Percentiles rank a stretch among this genome's conserved stretches.
These are phyloP conservation scores for Linyphia triangularis DNA, from an alignment of 2,888 invertebrate species.

Conservation along the genomic window DNA sequence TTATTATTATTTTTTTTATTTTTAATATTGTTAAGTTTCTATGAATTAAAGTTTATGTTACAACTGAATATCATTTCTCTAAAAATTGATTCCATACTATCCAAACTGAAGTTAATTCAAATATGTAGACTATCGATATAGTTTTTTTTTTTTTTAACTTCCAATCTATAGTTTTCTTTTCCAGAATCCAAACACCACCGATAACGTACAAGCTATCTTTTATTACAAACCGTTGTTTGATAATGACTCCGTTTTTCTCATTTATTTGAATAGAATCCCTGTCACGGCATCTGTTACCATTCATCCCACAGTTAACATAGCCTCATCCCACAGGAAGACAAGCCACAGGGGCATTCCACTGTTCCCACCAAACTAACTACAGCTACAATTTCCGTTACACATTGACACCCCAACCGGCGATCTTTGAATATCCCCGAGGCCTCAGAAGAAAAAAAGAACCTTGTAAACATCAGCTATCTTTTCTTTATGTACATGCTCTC, in stretches of 20 bases:
- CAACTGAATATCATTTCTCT: too few relatives aligned
- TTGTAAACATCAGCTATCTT: not conserved
- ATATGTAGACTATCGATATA: too few relatives aligned
- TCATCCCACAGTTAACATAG: not conserved
- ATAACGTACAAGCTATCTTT: not conserved
- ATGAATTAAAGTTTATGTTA: too few relatives aligned
- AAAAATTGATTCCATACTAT: too few relatives aligned
- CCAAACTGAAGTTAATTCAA: too few relatives aligned
- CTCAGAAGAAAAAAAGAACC: not conserved
- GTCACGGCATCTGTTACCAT: not conserved
- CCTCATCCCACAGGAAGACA: not conserved
- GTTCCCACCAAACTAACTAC: not conserved
- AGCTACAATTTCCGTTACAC: not conserved
- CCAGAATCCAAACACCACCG: not conserved
- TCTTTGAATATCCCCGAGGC: not conserved
- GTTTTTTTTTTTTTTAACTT: too few relatives aligned
- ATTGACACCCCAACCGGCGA: not conserved
- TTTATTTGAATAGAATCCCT: not conserved
- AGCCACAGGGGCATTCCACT: not conserved
- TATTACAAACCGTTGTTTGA: not conserved
- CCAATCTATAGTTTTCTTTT: too few relatives aligned
- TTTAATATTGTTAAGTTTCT: too few relatives aligned
- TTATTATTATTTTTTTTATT: too few relatives aligned
- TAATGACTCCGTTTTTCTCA: not conserved
- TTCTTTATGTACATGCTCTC: not conserved